Percentiles rank a stretch among this genome's conserved stretches.
phyloP scores from a whole-genome alignment of 2,797 vertebrate species.

The Pseudochaenichthys georgianus region DNA sequence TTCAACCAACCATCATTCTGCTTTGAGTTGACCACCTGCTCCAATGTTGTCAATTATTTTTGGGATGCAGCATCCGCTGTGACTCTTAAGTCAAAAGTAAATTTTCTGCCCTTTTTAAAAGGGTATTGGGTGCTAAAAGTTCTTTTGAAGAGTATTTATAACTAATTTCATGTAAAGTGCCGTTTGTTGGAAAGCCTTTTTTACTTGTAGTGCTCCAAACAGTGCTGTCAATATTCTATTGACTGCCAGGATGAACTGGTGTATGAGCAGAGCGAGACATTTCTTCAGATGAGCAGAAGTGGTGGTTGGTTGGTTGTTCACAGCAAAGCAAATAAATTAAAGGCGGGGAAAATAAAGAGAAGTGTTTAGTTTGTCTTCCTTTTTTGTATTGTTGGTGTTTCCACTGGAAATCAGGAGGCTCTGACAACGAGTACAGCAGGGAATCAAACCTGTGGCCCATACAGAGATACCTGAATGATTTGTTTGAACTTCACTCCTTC shows the following conservation, averaged over 20 bases:
- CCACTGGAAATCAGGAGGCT: constrained; percentile 41
- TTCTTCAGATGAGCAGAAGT: constrained; percentile 5
- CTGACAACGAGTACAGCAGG: constrained; percentile 13
- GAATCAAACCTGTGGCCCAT: constrained; percentile 16
- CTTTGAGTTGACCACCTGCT: constrained; percentile 21
- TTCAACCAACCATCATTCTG: constrained; percentile 47
- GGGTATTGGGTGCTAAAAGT: constrained; percentile 4
- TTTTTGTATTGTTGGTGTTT: constrained; percentile 50
- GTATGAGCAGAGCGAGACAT: background rate
- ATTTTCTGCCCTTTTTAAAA: constrained; percentile 7
- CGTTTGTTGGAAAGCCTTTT: constrained; percentile 33
- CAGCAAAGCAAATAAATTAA: constrained; percentile 29
- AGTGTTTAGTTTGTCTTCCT: constrained; percentile 53
- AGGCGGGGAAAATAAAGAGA: background rate
- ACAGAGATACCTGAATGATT: constrained; percentile 5
- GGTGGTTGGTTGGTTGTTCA: constrained; percentile 44
- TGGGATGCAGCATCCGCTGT: constrained; percentile 15
- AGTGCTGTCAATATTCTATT: constrained; percentile 15
- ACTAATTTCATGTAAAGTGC: constrained; percentile 22
- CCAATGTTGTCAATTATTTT: constrained; percentile 13
- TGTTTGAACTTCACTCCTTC: constrained; percentile 39
- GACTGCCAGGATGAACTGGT: background rate
- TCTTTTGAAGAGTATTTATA: constrained; percentile 39
- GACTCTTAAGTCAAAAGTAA: background rate
- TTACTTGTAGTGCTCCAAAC: constrained; percentile 14